These are phyloP conservation scores for Gila robusta DNA, from an alignment of 2,797 vertebrate species.

Conservation along the genomic window DNA sequence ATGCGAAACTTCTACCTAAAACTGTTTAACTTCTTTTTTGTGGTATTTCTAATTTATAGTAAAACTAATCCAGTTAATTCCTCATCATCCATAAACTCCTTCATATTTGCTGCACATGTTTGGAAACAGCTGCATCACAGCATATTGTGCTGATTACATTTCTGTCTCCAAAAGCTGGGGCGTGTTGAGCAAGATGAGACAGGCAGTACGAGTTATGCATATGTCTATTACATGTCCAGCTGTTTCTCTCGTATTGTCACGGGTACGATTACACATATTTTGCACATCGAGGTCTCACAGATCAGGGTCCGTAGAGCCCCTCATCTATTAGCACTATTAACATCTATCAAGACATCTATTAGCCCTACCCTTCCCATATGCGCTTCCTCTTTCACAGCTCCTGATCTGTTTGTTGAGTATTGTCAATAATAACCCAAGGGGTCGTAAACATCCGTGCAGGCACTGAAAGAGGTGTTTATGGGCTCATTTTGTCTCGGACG, in stretches of 20 bases:
- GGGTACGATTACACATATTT: constrained; percentile 51
- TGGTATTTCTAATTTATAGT: constrained; percentile 7
- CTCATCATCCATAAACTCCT: neutral
- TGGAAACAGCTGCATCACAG: constrained; percentile 28
- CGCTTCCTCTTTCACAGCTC: neutral
- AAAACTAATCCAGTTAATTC: neutral
- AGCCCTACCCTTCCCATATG: constrained; percentile 9
- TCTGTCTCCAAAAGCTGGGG: constrained; percentile 40
- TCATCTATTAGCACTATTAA: no score
- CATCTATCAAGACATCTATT: constrained; percentile 9
- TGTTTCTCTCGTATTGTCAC: constrained; percentile 40
- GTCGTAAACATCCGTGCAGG: constrained; percentile 28
- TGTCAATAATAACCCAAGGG: constrained; percentile 12
- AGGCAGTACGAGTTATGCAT: constrained; percentile 22
- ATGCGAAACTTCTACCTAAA: neutral
- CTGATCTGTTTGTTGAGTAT: constrained; percentile 28
- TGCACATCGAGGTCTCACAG: constrained; percentile 24
- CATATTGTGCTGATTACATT: constrained; percentile 25
- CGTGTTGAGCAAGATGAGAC: constrained; percentile 43
- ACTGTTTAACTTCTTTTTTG: neutral
- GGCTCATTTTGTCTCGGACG: constrained; percentile 8
- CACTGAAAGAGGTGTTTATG: constrained; percentile 40
- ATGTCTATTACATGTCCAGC: constrained; percentile 50
- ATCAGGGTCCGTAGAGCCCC: neutral
- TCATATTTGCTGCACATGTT: constrained; percentile 5